Evolutionary conservation across 2,113 vertebrate species (phyloP).

Genomic region (Copsychus sechellarum): DNA sequence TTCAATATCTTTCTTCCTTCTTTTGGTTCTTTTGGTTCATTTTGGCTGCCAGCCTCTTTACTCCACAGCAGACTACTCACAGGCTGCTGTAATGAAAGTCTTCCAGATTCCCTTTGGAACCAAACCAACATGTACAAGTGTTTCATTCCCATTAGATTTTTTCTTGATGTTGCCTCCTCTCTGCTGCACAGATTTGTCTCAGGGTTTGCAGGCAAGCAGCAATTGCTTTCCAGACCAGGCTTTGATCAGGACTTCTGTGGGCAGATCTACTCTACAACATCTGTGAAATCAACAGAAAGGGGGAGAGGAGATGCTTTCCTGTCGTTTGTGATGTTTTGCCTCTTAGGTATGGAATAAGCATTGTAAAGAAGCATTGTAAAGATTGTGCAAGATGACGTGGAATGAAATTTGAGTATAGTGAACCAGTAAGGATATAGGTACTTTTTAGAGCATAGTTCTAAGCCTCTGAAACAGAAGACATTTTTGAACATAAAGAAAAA

Average conservation of each 20-base stretch:
- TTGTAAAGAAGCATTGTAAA: neutral
- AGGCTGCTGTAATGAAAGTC: neutral
- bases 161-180: neutral
- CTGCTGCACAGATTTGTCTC: neutral
- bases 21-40: neutral
- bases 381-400: neutral
- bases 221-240: neutral
- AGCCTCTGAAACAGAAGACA: neutral
- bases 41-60: neutral
- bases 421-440: neutral
- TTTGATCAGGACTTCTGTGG: neutral
- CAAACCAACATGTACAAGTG: rapidly evolving
- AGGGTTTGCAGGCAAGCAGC: neutral
- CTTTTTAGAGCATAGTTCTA: neutral
- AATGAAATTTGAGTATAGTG: neutral
- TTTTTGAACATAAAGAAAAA: neutral
- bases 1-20: neutral
- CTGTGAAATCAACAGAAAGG: neutral
- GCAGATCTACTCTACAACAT: neutral
- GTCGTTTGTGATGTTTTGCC: neutral
- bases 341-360: neutral
- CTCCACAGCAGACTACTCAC: neutral
- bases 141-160: neutral
- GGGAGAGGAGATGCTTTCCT: neutral
- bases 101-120: neutral